Evolutionary conservation across 2,888 invertebrate species (phyloP).

Genomic region (Entomobrya multifasciata): DNA sequence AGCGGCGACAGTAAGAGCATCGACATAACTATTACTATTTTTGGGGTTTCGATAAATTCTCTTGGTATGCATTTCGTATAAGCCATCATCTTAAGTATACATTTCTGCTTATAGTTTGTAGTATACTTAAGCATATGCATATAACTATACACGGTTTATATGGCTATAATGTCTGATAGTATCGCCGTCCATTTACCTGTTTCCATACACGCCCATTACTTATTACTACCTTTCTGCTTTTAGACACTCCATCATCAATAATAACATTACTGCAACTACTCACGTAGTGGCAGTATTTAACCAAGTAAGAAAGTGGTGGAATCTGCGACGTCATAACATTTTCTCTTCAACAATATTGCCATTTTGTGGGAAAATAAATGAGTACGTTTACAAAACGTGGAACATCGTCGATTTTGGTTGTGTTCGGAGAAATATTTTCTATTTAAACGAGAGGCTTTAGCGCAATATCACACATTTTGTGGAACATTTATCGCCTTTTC

Average conservation of each 20-base stretch:
- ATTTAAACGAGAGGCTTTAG: slow-evolving; percentile 50
- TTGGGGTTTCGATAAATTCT: background rate
- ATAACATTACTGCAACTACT: slow-evolving; percentile 16
- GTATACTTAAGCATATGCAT: background rate
- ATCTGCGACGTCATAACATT: background rate
- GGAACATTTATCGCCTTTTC: slow-evolving; percentile 21
- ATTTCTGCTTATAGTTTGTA: background rate
- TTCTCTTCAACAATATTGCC: background rate
- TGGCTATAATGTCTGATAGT: background rate
- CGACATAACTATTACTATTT: slow-evolving; percentile 25
- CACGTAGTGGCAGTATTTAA: slow-evolving; percentile 30
- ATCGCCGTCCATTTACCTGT: background rate
- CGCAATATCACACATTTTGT: slow-evolving; percentile 22
- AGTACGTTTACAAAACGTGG: too few species aligned
- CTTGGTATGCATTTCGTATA: background rate
- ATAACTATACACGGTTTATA: background rate
- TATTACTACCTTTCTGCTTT: slow-evolving; percentile 25
- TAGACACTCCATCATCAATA: slow-evolving; percentile 48
- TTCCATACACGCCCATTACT: background rate
- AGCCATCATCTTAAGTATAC: background rate
- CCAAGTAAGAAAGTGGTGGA: background rate
- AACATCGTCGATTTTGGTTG: background rate
- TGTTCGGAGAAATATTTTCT: slow-evolving; percentile 45
- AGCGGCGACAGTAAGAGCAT: background rate
- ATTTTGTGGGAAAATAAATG: background rate